Evolutionary conservation across 64 coral and sea anemone genomes (phyloP).

Genomic region (Stylophora pistillata): DNA sequence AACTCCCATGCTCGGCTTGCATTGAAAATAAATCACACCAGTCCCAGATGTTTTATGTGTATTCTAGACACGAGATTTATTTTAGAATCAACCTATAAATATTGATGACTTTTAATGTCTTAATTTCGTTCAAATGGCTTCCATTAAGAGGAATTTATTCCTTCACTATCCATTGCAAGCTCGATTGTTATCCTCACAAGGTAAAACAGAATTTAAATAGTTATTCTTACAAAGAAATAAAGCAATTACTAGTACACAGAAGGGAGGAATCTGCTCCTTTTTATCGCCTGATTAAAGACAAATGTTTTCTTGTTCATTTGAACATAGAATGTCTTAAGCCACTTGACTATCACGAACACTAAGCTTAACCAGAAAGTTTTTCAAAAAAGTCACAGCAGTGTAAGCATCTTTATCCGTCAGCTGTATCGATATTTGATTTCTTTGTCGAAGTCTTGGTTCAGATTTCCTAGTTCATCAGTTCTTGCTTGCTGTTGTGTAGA

Average conservation of each 20-base stretch:
- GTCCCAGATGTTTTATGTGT: background rate
- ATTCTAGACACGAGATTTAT: background rate
- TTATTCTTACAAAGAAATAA: background rate
- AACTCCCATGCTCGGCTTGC: conserved; percentile 1
- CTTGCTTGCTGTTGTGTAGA: conserved; percentile 71
- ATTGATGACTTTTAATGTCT: conserved; percentile 14
- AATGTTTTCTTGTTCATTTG: background rate
- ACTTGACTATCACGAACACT: background rate
- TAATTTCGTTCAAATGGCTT: background rate
- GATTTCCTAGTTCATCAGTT: conserved; percentile 51
- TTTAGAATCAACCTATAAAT: conserved; percentile 6
- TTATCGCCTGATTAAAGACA: background rate
- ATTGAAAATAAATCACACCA: background rate
- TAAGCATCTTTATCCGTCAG: background rate
- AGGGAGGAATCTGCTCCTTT: background rate
- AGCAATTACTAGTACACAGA: background rate
- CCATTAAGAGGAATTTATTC: background rate
- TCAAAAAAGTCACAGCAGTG: background rate
- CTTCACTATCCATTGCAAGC: background rate
- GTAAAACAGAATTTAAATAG: background rate
- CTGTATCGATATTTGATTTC: conserved; percentile 17
- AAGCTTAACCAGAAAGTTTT: background rate
- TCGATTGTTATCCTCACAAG: no score
- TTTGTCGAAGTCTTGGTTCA: background rate
- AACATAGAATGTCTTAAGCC: background rate